Conservation (phyloP, 2,888 invertebrate species). For the Cheilosia scutellata region DNA sequence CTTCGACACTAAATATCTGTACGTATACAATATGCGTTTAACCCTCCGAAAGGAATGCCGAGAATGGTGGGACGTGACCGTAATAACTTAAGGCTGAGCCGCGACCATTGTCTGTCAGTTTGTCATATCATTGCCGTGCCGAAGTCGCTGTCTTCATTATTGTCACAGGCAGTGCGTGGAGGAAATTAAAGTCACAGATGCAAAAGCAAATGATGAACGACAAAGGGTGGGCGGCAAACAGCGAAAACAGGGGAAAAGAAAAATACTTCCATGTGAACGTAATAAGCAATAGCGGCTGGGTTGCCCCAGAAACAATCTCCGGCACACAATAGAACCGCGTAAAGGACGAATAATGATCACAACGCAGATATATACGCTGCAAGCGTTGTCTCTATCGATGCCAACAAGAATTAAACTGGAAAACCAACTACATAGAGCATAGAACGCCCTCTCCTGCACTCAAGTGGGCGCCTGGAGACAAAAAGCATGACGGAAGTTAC, state of each 20-base stretch:
- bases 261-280: constrained; percentile 10
- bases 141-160: background rate
- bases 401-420: background rate
- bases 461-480: constrained; percentile 44
- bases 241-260: background rate
- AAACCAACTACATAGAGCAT: constrained; percentile 8
- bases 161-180: constrained; percentile 25
- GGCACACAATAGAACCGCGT: background rate
- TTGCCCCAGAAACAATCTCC: constrained; percentile 27
- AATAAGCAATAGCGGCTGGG: constrained; percentile 5
- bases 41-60: constrained; percentile 43
- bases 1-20: constrained; percentile 62
- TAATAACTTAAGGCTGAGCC: constrained; percentile 50
- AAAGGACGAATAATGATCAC: background rate
- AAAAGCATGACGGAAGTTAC: constrained; percentile 4
- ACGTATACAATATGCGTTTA: constrained; percentile 66
- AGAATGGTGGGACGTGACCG: constrained; percentile 49
- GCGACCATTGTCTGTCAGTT: constrained; percentile 26
- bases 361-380: background rate
- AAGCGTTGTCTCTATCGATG: background rate
- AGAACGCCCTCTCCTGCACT: constrained; percentile 13
- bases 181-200: constrained; percentile 56
- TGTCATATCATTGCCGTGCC: background rate
- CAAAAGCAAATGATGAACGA: constrained; percentile 34
- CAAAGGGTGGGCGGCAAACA: background rate